phyloP scores from a whole-genome alignment of 92 coral and sea anemone genomes.

The Bergia puertoricense region DNA sequence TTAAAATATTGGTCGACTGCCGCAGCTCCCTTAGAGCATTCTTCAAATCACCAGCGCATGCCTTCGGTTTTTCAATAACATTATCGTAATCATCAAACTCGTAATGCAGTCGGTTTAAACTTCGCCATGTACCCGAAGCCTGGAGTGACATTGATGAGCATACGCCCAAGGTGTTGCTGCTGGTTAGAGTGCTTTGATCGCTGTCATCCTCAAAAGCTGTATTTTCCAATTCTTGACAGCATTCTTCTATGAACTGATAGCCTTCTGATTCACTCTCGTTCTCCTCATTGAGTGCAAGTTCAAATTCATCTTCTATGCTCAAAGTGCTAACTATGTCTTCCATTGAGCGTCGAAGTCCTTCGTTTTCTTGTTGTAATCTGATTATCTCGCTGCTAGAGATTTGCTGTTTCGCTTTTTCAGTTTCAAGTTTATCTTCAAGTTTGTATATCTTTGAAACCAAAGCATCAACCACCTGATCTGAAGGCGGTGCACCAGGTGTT shows the following conservation, averaged over 20 bases:
- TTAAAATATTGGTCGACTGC: constrained; percentile 18
- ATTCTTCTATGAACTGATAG: constrained; percentile 19
- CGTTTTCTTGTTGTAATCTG: constrained; percentile 36
- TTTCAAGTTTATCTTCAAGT: constrained; percentile 41
- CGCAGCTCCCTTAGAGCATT: constrained; percentile 35
- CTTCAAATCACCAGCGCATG: constrained; percentile 8
- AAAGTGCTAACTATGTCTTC: constrained; percentile 37
- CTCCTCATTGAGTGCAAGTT: neutral
- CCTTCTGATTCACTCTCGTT: neutral
- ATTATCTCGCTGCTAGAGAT: constrained; percentile 19
- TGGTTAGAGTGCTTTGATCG: neutral
- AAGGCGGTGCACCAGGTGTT: neutral
- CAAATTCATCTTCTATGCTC: constrained; percentile 31
- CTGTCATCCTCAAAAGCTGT: constrained; percentile 26
- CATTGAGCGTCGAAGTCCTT: constrained; percentile 33
- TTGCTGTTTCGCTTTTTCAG: constrained; percentile 24
- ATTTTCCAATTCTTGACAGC: constrained; percentile 34
- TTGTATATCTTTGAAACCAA: constrained; percentile 37
- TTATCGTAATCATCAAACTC: constrained; percentile 40
- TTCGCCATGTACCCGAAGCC: constrained; percentile 45
- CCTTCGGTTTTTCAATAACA: constrained; percentile 35
- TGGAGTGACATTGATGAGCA: constrained; percentile 25
- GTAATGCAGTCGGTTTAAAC: constrained; percentile 32
- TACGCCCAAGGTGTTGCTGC: neutral
- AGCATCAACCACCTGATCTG: constrained; percentile 10